phyloP scores from a whole-genome alignment of 2,797 vertebrate species.

The Malurus splendens region DNA sequence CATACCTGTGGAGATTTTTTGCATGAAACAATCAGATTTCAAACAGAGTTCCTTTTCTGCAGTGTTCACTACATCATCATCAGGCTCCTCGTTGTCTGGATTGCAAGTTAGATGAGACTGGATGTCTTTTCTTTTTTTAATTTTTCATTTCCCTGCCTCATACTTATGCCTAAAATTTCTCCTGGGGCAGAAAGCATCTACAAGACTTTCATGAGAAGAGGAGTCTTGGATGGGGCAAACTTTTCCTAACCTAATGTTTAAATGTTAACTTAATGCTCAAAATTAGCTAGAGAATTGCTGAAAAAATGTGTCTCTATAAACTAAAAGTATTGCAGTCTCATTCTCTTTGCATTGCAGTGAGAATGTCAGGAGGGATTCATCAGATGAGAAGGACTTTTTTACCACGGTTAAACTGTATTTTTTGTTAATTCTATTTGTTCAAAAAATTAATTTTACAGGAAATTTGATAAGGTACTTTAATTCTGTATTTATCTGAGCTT shows the following conservation, averaged over 20 bases:
- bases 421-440: background rate
- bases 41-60: conserved; percentile 11
- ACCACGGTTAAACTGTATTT: background rate
- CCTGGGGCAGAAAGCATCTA: background rate
- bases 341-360: background rate
- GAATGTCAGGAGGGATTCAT: background rate
- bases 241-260: background rate
- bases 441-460: background rate
- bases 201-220: background rate
- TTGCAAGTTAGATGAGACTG: background rate
- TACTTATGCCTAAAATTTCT: background rate
- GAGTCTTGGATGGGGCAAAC: background rate
- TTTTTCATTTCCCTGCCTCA: background rate
- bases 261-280: background rate
- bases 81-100: conserved; percentile 27
- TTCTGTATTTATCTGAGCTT: background rate
- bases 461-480: background rate
- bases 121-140: background rate
- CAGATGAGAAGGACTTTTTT: background rate
- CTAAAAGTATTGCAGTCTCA: background rate
- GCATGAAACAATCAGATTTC: background rate
- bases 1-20: conserved; percentile 10
- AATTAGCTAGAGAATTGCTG: background rate
- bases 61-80: background rate
- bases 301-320: background rate